Evolutionary conservation across 2,113 vertebrate genomes (phyloP).

Genomic region (Myotis davidii): DNA sequence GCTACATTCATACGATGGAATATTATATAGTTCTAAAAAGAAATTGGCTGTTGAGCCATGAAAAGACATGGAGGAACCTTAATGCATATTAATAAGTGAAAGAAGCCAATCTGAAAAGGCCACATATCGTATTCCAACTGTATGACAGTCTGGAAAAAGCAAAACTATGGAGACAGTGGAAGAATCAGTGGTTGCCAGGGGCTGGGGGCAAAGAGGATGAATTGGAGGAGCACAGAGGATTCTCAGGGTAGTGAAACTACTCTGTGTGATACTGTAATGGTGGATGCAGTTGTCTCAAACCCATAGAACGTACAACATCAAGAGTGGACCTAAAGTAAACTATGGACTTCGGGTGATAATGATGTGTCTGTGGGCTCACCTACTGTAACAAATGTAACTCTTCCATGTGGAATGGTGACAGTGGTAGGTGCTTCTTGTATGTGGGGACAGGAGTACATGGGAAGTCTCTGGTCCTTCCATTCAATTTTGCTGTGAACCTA

Average conservation of each 20-base stretch:
- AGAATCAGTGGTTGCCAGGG: neutral
- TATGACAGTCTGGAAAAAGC: neutral
- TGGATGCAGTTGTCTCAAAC: neutral
- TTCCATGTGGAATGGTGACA: neutral
- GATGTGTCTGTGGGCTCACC: neutral
- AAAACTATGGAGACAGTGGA: neutral
- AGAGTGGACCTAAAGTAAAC: neutral
- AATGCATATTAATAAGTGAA: neutral
- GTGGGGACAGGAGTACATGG: too few relatives aligned
- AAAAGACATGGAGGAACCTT: neutral
- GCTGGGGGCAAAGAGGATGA: too few relatives aligned
- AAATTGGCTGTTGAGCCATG: neutral
- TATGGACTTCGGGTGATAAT: neutral
- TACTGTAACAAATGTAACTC: accelerated
- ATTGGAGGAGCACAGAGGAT: too few relatives aligned
- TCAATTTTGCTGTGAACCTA: neutral
- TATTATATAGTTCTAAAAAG: neutral
- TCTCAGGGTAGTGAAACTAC: neutral
- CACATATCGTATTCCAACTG: neutral
- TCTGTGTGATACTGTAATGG: neutral
- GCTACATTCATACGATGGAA: neutral
- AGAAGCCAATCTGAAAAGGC: too few relatives aligned
- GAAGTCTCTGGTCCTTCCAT: neutral
- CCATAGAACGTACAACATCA: neutral
- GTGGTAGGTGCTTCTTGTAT: neutral